Evolutionary conservation across 2,797 vertebrate species (phyloP), one percentile per base, ranked within the genome.

Genomic region (Melanotaenia nigrans): DNA sequence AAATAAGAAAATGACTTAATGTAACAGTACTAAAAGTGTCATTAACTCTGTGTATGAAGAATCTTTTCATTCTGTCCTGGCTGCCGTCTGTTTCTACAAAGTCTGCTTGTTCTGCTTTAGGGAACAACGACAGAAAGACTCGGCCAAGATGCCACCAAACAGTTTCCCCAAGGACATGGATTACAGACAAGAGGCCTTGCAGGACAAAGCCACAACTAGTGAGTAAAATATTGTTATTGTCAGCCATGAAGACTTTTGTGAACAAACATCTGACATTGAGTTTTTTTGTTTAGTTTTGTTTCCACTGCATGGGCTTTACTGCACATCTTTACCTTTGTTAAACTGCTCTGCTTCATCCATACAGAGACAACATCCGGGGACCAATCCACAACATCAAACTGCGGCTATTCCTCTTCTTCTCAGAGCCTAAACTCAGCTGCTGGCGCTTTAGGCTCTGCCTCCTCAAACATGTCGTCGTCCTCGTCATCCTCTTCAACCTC

Each of bases 121-220:
- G 94, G 98, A 99, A 87, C 98, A 99, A 89, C 95, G 97, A 78
- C 98, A 97, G 92, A 99, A 98, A 92, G 98, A 99, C 91, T 91
- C 96, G 78, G 96, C 95, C 90, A 99, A 98, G 95, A 93, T 96
- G 94, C 94, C 95, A 76, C 87, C 94, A 83, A 99, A 99, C 94
- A 99, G 95, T 93, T 99, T 99, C 89, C 98, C 98, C 75, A 97
- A 97, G 94, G 98, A 99, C 92, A 95, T 98, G 92, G 98, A 99
- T 93, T 99, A 99, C 95, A 96, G 98, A 96, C 96, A 98, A 94
- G 98, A 99, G 95, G 96, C 97, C 92, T 97, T 99, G 96, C 98
- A 99, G 94, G 96, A 97, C 72, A 95, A 97, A 89, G 94, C 96
- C 85, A 87, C 96, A 61, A 13, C 88, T 56, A 93, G 92, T 93